Percentiles rank a stretch among this genome's conserved stretches.
phyloP scores from a whole-genome alignment of 2,888 invertebrate genomes.

The Cecidostiba fungosa region DNA sequence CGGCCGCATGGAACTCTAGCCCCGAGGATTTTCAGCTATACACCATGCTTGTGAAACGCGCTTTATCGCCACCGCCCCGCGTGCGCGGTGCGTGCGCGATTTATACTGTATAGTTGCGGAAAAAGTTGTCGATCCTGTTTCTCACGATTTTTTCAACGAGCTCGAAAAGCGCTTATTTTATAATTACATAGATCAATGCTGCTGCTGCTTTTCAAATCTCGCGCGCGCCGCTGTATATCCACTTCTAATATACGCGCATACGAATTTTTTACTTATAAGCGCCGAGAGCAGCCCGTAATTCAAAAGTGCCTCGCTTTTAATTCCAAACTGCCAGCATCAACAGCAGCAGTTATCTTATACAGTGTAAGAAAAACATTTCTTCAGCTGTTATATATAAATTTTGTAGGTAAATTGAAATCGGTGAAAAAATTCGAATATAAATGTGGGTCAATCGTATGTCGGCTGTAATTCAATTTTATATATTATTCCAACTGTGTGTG shows the following conservation, averaged over 20 bases:
- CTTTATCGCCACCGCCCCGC: conserved; percentile 21
- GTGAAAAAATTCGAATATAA: too few relatives aligned
- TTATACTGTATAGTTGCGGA: background rate
- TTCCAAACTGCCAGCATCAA: background rate
- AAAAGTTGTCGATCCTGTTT: conserved; percentile 19
- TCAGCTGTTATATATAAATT: too few relatives aligned
- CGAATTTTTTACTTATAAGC: background rate
- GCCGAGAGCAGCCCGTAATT: background rate
- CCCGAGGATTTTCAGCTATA: background rate
- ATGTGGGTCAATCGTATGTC: too few relatives aligned
- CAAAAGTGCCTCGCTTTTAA: conserved; percentile 1
- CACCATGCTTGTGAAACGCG: background rate
- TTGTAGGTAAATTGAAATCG: too few relatives aligned
- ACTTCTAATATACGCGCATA: background rate
- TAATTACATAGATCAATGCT: background rate
- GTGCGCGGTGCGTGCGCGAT: too few relatives aligned
- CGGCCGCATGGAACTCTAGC: background rate
- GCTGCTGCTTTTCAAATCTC: background rate
- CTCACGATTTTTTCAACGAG: background rate
- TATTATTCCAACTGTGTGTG: too few relatives aligned
- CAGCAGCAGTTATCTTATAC: background rate
- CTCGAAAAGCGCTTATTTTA: background rate
- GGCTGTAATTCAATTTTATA: too few relatives aligned
- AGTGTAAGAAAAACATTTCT: too few relatives aligned
- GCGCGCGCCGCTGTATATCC: background rate